phyloP scores from a whole-genome alignment of 1,140 invertebrate genomes.

The Panagrolaimus sp. region DNA sequence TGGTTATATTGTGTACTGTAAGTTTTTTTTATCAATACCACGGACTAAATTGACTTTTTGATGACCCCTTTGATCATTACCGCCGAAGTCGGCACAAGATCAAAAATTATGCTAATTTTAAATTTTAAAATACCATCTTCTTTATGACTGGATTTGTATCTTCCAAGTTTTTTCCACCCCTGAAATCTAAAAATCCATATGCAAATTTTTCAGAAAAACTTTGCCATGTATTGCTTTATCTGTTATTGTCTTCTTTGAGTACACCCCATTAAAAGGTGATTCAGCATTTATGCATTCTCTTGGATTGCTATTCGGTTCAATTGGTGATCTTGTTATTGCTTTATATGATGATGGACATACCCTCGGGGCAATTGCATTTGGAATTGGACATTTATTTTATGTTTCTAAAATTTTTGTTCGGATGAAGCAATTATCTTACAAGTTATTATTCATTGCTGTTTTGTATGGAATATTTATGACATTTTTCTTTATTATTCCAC shows the following conservation, averaged over 20 bases:
- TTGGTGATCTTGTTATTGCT: not conserved
- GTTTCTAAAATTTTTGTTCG: not conserved
- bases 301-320: not conserved
- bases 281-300: not conserved
- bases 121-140: too few species aligned
- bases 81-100: too few species aligned
- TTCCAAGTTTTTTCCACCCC: too few species aligned
- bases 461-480: not conserved
- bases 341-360: not conserved
- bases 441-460: not conserved
- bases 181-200: too few species aligned
- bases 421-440: not conserved
- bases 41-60: too few species aligned
- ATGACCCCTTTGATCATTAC: too few species aligned
- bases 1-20: too few species aligned
- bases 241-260: not conserved
- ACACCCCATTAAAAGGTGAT: not conserved
- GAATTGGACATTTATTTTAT: not conserved
- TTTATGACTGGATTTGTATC: too few species aligned
- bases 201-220: constrained; percentile 11
- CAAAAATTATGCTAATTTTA: too few species aligned
- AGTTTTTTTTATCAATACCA: too few species aligned
- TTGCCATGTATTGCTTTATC: not conserved
- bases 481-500: not conserved
- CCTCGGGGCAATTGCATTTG: not conserved